Conservation (phyloP, 64 coral and sea anemone species). For the Porites australiensis region DNA sequence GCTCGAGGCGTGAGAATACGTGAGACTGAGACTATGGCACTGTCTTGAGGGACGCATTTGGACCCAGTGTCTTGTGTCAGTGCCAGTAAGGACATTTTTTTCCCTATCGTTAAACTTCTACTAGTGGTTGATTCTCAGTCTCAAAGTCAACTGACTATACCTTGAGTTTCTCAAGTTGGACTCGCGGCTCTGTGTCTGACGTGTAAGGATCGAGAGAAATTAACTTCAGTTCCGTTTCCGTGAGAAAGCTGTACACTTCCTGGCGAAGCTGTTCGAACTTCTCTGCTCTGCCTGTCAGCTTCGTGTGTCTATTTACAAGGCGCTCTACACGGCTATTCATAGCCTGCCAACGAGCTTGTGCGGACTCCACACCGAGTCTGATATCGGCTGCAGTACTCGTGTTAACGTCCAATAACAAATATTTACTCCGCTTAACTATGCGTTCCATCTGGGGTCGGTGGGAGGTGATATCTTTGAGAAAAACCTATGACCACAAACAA, state of each 20-base stretch:
- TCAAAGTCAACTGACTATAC: background rate
- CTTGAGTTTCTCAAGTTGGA: conserved; percentile 84
- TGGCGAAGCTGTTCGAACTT: conserved; percentile 44
- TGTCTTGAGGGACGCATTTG: no score
- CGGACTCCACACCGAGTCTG: conserved; percentile 69
- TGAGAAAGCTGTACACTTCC: conserved; percentile 38
- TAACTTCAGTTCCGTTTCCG: conserved; percentile 65
- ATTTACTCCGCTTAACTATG: conserved; percentile 82
- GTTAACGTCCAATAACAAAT: conserved; percentile 70
- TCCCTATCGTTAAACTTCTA: no score
- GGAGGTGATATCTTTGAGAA: conserved; percentile 76
- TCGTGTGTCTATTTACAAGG: conserved; percentile 66
- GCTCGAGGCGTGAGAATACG: no score
- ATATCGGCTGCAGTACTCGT: conserved; percentile 59
- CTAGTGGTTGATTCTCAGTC: no score
- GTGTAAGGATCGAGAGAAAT: conserved; percentile 87
- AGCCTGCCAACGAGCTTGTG: conserved; percentile 56
- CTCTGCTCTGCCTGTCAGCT: conserved; percentile 63
- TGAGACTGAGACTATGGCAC: no score
- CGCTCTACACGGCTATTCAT: conserved; percentile 58
- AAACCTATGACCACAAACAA: conserved; percentile 37
- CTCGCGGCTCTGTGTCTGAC: conserved; percentile 71
- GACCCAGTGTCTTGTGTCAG: no score
- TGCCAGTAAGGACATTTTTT: no score
- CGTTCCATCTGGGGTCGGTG: conserved; percentile 83